Conservation (phyloP, 1,140 invertebrate genomes). For the Drosophila aff. region DNA sequence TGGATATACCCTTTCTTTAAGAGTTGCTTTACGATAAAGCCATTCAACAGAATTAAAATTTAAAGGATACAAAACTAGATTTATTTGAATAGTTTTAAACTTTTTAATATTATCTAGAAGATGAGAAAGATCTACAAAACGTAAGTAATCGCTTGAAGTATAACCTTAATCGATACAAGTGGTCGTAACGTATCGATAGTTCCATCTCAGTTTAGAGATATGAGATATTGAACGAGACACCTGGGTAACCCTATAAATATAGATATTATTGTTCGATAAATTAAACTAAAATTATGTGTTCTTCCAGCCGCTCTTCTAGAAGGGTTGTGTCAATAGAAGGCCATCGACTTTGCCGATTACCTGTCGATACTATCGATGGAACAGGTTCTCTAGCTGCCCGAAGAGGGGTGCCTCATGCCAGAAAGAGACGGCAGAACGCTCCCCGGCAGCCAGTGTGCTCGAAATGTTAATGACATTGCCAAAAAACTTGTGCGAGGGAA, state of each 20-base stretch:
- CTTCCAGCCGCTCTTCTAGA: background rate
- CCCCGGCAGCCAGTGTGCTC: constrained; percentile 20
- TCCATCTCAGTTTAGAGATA: background rate
- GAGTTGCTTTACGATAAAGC: background rate
- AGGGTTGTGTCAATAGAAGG: constrained; percentile 5
- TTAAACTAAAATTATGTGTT: background rate
- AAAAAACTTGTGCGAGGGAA: constrained; percentile 4
- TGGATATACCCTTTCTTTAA: background rate
- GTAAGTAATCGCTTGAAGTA: too few species aligned
- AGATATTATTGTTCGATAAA: background rate
- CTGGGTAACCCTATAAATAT: background rate
- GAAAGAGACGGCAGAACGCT: constrained; percentile 41
- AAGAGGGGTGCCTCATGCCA: background rate
- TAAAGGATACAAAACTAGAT: background rate
- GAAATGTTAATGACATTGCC: constrained; percentile 54
- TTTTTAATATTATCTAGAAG: too few species aligned
- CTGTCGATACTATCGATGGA: constrained; percentile 7
- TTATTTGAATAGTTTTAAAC: too few species aligned
- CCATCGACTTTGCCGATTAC: constrained; percentile 14
- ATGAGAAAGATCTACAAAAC: too few species aligned
- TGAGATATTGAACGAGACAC: background rate
- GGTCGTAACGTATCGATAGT: too few species aligned
- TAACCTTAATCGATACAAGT: too few species aligned
- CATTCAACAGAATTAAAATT: too few species aligned
- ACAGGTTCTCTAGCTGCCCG: constrained; percentile 15